Evolutionary conservation across 1,140 invertebrate species (phyloP).

Genomic region (Drosophila bocqueti): DNA sequence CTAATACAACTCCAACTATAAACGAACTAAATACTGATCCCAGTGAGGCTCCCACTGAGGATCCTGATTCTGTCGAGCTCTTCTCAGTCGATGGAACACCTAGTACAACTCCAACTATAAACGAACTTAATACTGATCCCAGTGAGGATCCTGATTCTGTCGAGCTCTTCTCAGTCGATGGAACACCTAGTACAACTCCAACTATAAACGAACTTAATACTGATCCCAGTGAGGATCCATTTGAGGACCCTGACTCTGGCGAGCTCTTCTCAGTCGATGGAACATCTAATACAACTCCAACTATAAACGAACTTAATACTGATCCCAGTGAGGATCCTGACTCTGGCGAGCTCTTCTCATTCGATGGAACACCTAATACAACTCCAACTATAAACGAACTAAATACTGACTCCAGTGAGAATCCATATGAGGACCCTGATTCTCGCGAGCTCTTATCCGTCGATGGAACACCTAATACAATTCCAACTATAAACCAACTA

Average conservation of each 20-base stretch:
- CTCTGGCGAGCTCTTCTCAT: not conserved
- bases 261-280: not conserved
- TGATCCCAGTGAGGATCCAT: not conserved
- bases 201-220: not conserved
- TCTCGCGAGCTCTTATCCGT: not conserved
- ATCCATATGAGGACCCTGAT: not conserved
- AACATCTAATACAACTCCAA: too few species aligned
- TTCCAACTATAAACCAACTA: not conserved
- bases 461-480: too few species aligned
- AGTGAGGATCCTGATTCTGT: not conserved
- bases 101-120: not conserved
- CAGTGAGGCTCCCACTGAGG: not conserved
- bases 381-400: not conserved
- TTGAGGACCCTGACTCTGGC: not conserved
- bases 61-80: not conserved
- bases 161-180: not conserved
- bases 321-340: not conserved
- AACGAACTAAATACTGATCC: conserved; percentile 15
- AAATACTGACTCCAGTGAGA: not conserved
- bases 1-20: not conserved
- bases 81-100: too few species aligned
- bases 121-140: not conserved
- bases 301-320: not conserved
- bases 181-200: not conserved
- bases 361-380: too few species aligned